Evolutionary conservation across 2,797 vertebrate species (phyloP), one percentile per base, ranked within the genome.

Genomic region (Paedocypris micromegethes): DNA sequence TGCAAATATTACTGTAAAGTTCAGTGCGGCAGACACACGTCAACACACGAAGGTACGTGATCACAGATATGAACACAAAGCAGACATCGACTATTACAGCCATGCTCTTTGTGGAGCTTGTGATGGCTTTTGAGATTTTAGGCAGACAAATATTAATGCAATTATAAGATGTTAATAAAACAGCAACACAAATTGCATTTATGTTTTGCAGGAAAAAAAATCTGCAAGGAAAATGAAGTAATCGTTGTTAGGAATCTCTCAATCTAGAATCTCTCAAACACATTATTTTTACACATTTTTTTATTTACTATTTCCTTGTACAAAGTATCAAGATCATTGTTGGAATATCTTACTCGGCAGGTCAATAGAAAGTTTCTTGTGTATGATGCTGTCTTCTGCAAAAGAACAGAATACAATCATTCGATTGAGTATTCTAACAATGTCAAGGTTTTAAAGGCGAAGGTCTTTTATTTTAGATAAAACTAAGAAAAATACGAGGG

Each of bases 281-380:
- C 23, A 23, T 23, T 23, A 23, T 23, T 23, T 23, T 23, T 23
- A 72, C 70, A 77, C 39, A 50, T 44, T 57, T 41, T 64, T 39
- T 63, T 56, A 64, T 44, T 58, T 57, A 58, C 8, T 38, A 58
- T 67, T 54, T 64, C 58, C 66, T 58, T 44, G 74, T 23, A 66
- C 58, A 72, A 46, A 70, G 59, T 54, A 66, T 56, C 46, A 78
- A 74, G 69, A 58, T 76, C 58, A 52, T 78, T 65, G 64, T 67
- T 58, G 78, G 74, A 83, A 66, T 70, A 50, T 87, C 88, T 92
- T 92, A 92, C 90, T 84, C 86, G 88, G 85, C 74, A 91, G 86
- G 65, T 92, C 90, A 85, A 90, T 77, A 83, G 89, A 90, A 77
- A 88, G 85, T 90, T 90, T 90, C 90, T 91, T 91, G 85, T 80